These are phyloP conservation scores for Bugula neritina DNA, from an alignment of 2,888 invertebrate species.

Conservation along the genomic window DNA sequence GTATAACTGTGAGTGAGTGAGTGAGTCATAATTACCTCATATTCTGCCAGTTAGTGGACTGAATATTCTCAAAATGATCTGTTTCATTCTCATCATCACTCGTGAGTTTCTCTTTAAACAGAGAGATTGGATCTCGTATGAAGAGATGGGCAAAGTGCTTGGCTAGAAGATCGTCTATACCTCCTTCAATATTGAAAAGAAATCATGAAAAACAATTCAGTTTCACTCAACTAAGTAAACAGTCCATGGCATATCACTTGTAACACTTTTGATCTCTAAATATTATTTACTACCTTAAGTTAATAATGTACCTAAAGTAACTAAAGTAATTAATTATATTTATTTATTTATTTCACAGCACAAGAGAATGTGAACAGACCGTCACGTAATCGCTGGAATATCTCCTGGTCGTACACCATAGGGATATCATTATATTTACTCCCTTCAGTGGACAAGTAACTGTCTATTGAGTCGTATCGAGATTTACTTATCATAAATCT, in stretches of 20 bases:
- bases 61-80: slow-evolving; percentile 99
- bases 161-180: slow-evolving; percentile 85
- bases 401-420: slow-evolving; percentile 73
- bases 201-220: no score
- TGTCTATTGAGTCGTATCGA: slow-evolving; percentile 94
- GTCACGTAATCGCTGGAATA: slow-evolving; percentile 74
- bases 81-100: slow-evolving; percentile 88
- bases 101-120: slow-evolving; percentile 88
- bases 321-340: no score
- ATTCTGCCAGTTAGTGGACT: slow-evolving; percentile 98
- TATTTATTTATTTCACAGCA: no score
- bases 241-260: no score
- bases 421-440: slow-evolving; percentile 90
- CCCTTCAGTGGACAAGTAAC: slow-evolving; percentile 83
- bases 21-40: no score
- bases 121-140: slow-evolving; percentile 89
- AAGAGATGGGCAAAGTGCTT: slow-evolving; percentile 96
- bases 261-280: no score
- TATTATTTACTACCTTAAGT: no score
- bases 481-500: slow-evolving; percentile 64
- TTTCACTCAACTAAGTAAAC: no score
- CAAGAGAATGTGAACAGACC: no score
- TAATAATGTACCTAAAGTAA: no score
- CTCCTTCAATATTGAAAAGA: slow-evolving; percentile 36
- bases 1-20: no score